These are phyloP conservation scores for Caenorhabditis angaria DNA, from an alignment of 2,888 invertebrate genomes.

Conservation along the genomic window DNA sequence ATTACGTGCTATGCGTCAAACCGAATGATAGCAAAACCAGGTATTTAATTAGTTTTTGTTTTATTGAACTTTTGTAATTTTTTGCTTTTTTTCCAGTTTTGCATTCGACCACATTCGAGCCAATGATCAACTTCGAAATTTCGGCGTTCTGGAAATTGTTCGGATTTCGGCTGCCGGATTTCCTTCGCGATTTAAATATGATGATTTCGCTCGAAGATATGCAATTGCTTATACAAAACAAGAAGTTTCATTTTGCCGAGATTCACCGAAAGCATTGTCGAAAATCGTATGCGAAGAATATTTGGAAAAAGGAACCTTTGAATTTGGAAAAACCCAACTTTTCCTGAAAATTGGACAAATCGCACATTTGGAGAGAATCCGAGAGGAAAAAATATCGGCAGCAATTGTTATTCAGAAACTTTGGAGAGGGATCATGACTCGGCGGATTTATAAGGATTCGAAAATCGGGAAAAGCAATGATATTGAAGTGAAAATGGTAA, in stretches of 20 bases:
- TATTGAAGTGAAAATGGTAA: too few relatives aligned
- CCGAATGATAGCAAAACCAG: conserved; percentile 87
- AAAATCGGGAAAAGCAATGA: too few relatives aligned
- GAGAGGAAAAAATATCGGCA: conserved; percentile 83
- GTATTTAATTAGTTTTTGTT: neutral
- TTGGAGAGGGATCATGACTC: conserved; percentile 61
- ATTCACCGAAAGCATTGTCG: conserved; percentile 83
- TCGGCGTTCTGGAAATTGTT: conserved; percentile 96
- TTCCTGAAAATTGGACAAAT: conserved; percentile 97
- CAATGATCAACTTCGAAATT: conserved; percentile 90
- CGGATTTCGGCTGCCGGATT: conserved; percentile 97
- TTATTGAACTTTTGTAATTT: neutral
- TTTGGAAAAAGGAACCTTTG: conserved; percentile 82
- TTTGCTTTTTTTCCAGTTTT: conserved; percentile 76
- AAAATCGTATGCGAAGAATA: conserved; percentile 80
- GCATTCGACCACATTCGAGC: conserved; percentile 86
- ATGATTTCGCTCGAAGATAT: conserved; percentile 82
- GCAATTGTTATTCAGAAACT: conserved; percentile 81
- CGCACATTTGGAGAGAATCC: conserved; percentile 91
- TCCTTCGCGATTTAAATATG: conserved; percentile 81
- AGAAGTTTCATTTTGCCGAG: conserved; percentile 77
- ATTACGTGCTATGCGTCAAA: conserved; percentile 97
- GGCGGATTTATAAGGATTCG: conserved; percentile 51
- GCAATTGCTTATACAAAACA: conserved; percentile 80
- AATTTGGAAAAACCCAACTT: conserved; percentile 95